Percentiles rank a stretch among this genome's conserved stretches.
Evolutionary conservation across 2,888 invertebrate species (phyloP).

Genomic region (Melanotus villosus): DNA sequence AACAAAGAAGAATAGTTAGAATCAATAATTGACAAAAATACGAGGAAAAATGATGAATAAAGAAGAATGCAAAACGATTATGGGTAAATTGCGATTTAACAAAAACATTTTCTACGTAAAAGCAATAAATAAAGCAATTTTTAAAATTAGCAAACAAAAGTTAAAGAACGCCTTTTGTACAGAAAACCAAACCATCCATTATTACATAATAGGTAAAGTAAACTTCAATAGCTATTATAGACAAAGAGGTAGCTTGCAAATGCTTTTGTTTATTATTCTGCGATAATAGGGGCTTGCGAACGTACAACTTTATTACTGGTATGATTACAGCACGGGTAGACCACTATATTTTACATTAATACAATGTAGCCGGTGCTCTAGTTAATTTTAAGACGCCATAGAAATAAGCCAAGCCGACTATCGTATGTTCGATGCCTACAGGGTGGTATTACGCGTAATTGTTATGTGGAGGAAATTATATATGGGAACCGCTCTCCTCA

Average conservation of each 20-base stretch:
- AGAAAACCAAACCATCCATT: constrained; percentile 27
- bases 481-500: not conserved
- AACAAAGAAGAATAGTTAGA: too few species aligned
- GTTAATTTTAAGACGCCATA: constrained; percentile 40
- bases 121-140: too few species aligned
- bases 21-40: too few species aligned
- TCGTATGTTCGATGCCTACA: constrained; percentile 42
- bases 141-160: too few species aligned
- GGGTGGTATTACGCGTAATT: constrained; percentile 42
- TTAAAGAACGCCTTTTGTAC: not conserved
- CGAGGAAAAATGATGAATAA: too few species aligned
- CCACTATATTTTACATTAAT: constrained; percentile 44
- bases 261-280: constrained; percentile 38
- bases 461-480: constrained; percentile 38
- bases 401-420: constrained; percentile 35
- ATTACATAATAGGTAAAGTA: constrained; percentile 20
- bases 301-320: constrained; percentile 36
- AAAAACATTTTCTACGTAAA: too few species aligned
- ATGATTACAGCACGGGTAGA: constrained; percentile 39
- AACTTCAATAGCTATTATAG: constrained; percentile 25
- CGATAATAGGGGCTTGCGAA: constrained; percentile 35
- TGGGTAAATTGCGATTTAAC: too few species aligned
- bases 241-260: constrained; percentile 34
- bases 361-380: constrained; percentile 40
- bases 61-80: too few species aligned